phyloP scores from a whole-genome alignment of 2,113 vertebrate species.

The Thunnus thynnus region DNA sequence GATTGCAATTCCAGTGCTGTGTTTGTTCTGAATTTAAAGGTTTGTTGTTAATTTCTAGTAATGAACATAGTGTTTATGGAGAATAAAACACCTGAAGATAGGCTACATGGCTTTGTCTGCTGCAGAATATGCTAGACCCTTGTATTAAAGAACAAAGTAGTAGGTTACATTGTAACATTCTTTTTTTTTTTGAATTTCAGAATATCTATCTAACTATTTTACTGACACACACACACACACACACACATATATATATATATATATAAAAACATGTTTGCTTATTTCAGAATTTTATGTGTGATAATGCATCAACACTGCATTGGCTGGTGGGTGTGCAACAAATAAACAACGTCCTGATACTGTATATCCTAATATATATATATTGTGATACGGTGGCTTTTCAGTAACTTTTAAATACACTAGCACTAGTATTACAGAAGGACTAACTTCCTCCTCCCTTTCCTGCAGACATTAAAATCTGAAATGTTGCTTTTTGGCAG shows the following conservation, averaged over 20 bases:
- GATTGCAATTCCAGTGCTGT: slow-evolving; percentile 3
- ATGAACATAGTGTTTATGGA: not conserved
- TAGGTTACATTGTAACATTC: not conserved
- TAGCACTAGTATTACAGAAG: slow-evolving; percentile 26
- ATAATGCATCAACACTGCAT: not conserved
- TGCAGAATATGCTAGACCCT: not conserved
- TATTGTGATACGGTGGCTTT: slow-evolving; percentile 22
- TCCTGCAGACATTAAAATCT: slow-evolving; percentile 20
- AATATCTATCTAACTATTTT: too few relatives aligned
- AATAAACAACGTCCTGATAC: slow-evolving; percentile 4
- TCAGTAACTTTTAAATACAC: slow-evolving; percentile 23
- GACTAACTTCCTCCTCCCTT: not conserved
- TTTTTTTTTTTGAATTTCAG: too few relatives aligned
- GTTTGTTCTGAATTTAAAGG: slow-evolving; percentile 22
- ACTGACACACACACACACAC: too few relatives aligned
- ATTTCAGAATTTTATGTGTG: slow-evolving; percentile 1
- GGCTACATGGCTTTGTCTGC: not conserved
- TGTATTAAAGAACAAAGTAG: not conserved
- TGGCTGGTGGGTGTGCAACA: not conserved
- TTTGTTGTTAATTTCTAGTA: not conserved
- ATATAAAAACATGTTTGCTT: not conserved
- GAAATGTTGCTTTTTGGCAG: slow-evolving; percentile 14
- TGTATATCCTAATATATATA: not conserved
- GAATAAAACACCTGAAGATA: not conserved
- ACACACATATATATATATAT: too few relatives aligned